Evolutionary conservation across 2,113 vertebrate species (phyloP), one percentile per base, ranked within the genome.

Genomic region (Istiophorus platypterus): DNA sequence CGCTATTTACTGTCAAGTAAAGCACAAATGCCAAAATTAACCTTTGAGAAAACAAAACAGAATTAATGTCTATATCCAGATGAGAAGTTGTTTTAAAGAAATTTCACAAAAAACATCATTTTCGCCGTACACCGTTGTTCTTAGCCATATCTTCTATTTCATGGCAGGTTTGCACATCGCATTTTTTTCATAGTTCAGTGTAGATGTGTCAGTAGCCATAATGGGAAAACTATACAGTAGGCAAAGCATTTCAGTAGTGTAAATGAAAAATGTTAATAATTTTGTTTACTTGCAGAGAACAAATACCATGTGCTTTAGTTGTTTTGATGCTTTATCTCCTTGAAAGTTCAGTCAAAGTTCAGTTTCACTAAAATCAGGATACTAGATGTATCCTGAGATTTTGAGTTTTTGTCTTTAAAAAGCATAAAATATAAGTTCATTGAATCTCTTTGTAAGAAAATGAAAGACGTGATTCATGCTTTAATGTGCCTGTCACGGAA

Each of bases 401-500:
- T 37, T 62, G 37, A 82, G 59, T 22, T 9, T 69, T 76, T 75
- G n/a, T 64, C 72, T 31, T n/a, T 49, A 82, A 84, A 81, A 78
- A 59, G 14, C 59, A 64, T 39, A 72, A 78, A 64, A 78, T 78
- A 82, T 64, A 85, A 77, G 65, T 87, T 80, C 59, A 72, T 54
- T 76, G 61, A 84, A 89, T 80, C 71, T 85, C 85, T 70, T 83
- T 82, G 84, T 78, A 80, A 72, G 76, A 85, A 70, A 78, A 65
- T 52, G n/a, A 59, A 82, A 76, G 58, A 39, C 57, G 72, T 85
- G 81, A 72, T 83, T 80, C 72, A 78, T 89, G 86, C 83, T 58
- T 88, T 75, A 61, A 81, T 77, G 54, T 29, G 29, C 54, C 59
- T 87, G 76, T 81, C 80, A 72, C 66, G 64, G 59, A 62, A 37